A percentile compares a stretch with the other conserved stretches of the same genome.
These are phyloP conservation scores for Ptychodera flava DNA, from an alignment of 35 echinoderm and acorn worm genomes.

Conservation along the genomic window DNA sequence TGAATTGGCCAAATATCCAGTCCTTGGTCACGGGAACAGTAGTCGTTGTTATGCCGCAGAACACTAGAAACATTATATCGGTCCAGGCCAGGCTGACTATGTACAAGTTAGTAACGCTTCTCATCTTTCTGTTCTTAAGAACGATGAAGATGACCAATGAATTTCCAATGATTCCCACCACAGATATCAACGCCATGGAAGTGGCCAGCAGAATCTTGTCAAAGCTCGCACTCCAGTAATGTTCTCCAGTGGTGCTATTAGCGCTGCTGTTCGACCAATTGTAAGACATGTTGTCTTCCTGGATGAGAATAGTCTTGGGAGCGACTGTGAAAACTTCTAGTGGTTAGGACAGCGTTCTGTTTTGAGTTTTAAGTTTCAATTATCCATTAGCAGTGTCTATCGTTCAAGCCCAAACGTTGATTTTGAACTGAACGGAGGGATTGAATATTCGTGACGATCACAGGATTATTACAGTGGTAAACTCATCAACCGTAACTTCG, in stretches of 20 bases:
- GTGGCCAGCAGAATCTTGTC: neutral
- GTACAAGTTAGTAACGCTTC: slow-evolving; percentile 16
- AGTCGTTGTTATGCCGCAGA: neutral
- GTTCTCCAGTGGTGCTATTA: neutral
- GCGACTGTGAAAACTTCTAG: no score
- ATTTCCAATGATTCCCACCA: neutral
- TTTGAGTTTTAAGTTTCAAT: no score
- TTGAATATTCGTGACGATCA: no score
- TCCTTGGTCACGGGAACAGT: neutral
- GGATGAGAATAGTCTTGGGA: no score
- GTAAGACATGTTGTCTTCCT: neutral
- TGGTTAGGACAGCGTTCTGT: no score
- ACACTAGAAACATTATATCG: slow-evolving; percentile 2
- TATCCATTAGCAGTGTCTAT: no score
- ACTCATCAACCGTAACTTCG: no score
- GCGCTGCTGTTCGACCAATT: neutral
- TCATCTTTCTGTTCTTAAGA: neutral
- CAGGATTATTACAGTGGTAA: no score
- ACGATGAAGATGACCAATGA: slow-evolving; percentile 7
- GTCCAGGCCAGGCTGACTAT: neutral
- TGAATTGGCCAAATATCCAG: slow-evolving; percentile 2
- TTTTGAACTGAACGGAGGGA: no score
- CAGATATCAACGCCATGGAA: neutral
- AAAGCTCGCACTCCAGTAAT: neutral
- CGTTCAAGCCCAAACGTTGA: no score